These are phyloP conservation scores for Phrynosoma blainvillii DNA, from an alignment of 2,113 vertebrate species.

Conservation along the genomic window DNA sequence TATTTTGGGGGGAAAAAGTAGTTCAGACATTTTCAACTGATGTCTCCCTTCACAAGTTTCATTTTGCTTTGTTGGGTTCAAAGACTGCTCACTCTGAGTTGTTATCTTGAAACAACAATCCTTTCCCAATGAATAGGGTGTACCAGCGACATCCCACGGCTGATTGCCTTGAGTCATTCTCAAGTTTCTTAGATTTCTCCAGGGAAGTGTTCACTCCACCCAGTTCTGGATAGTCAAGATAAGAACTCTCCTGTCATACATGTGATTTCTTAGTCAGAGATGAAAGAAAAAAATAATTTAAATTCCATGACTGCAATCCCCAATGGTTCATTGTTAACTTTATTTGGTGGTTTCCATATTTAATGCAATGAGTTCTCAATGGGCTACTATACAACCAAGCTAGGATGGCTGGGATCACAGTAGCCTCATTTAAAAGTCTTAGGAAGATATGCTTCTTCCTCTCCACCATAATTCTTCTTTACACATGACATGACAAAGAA, in stretches of 20 bases:
- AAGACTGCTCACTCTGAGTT: background rate
- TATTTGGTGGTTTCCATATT: background rate
- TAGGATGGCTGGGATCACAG: background rate
- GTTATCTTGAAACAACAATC: background rate
- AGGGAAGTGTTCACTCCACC: background rate
- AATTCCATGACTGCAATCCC: background rate
- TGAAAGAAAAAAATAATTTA: background rate
- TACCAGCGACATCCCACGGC: background rate
- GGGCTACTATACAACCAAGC: background rate
- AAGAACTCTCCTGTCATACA: background rate
- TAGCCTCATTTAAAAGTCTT: background rate
- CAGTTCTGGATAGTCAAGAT: background rate
- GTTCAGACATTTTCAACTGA: background rate
- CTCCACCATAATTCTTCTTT: background rate
- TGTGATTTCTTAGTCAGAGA: background rate
- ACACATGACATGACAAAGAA: background rate
- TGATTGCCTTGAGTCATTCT: background rate
- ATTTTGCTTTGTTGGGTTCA: background rate
- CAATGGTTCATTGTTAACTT: background rate
- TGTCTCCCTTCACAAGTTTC: background rate
- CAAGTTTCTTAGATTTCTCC: background rate
- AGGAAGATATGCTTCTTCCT: too few relatives aligned
- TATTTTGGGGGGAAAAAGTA: background rate
- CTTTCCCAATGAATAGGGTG: background rate
- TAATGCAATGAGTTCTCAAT: background rate